phyloP scores from a whole-genome alignment of 2,797 vertebrate genomes.

The Salarias fasciatus region DNA sequence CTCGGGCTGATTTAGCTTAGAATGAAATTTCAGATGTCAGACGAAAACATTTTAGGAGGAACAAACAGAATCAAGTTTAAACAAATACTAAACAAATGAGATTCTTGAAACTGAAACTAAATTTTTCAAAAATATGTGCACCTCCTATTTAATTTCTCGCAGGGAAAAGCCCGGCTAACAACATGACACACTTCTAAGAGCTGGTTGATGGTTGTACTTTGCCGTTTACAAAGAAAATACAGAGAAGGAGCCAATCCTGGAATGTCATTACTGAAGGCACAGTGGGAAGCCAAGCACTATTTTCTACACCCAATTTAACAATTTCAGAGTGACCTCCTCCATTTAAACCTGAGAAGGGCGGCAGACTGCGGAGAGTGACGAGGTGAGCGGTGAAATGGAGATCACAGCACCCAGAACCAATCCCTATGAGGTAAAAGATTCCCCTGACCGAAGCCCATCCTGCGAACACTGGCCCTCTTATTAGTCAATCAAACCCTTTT shows the following conservation, averaged over 20 bases:
- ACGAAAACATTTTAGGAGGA: background rate
- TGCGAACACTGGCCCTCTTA: constrained; percentile 72
- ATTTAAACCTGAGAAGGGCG: constrained; percentile 77
- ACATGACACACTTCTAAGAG: constrained; percentile 61
- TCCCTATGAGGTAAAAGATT: constrained; percentile 73
- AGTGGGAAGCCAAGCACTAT: constrained; percentile 63
- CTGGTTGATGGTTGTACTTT: constrained; percentile 65
- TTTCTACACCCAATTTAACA: constrained; percentile 81
- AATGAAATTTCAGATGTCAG: constrained; percentile 27
- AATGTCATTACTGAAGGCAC: constrained; percentile 60
- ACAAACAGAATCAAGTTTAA: constrained; percentile 26
- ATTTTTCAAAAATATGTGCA: constrained; percentile 51
- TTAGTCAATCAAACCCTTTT: constrained; percentile 66
- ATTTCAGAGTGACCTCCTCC: constrained; percentile 75
- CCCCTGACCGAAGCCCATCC: constrained; percentile 63
- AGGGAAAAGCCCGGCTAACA: constrained; percentile 47
- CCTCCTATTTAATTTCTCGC: constrained; percentile 51
- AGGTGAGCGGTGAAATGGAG: constrained; percentile 77
- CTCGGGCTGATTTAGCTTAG: constrained; percentile 2
- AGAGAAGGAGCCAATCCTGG: constrained; percentile 69
- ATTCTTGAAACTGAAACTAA: constrained; percentile 30
- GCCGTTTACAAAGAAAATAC: constrained; percentile 74
- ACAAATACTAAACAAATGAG: constrained; percentile 32
- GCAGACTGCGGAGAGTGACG: constrained; percentile 67
- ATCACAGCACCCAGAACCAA: constrained; percentile 72